phyloP scores from a whole-genome alignment of 1,140 invertebrate genomes.

The Microplitis mediator region DNA sequence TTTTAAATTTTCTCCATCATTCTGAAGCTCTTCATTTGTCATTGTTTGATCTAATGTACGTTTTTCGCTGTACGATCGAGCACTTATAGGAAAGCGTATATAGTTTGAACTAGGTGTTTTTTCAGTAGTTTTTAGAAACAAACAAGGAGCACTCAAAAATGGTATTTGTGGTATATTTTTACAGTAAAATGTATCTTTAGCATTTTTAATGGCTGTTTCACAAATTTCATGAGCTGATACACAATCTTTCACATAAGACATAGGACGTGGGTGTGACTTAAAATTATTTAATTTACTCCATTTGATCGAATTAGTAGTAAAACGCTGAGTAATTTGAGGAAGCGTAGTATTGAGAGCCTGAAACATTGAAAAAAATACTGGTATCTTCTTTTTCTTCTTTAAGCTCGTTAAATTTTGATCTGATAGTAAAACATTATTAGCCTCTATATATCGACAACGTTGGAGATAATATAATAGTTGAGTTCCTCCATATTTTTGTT shows the following conservation, averaged over 20 bases:
- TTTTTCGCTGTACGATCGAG: slow-evolving; percentile 32
- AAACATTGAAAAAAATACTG: slow-evolving; percentile 41
- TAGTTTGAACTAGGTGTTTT: slow-evolving; percentile 36
- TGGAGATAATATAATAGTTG: slow-evolving; percentile 55
- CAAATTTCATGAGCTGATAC: slow-evolving; percentile 38
- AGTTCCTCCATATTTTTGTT: slow-evolving; percentile 50
- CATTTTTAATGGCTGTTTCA: slow-evolving; percentile 48
- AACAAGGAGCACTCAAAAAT: slow-evolving; percentile 54
- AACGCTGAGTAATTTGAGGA: slow-evolving; percentile 48
- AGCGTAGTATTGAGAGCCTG: slow-evolving; percentile 52
- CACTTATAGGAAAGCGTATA: slow-evolving; percentile 39
- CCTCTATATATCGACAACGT: slow-evolving; percentile 57
- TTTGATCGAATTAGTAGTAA: slow-evolving; percentile 30
- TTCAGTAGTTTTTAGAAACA: slow-evolving; percentile 30
- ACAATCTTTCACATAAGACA: slow-evolving; percentile 48
- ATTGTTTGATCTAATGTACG: slow-evolving; percentile 38
- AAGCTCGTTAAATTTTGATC: background rate
- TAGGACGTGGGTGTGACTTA: slow-evolving; percentile 44
- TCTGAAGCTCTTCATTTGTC: slow-evolving; percentile 1
- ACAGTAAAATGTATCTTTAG: slow-evolving; percentile 48
- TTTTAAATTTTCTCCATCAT: slow-evolving; percentile 14
- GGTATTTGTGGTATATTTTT: slow-evolving; percentile 44
- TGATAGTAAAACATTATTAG: slow-evolving; percentile 50
- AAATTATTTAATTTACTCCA: slow-evolving; percentile 18
- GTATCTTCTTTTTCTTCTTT: slow-evolving; percentile 16